These are phyloP conservation scores for Psix sp. DNA, from an alignment of 1,140 invertebrate species.

Conservation along the genomic window DNA sequence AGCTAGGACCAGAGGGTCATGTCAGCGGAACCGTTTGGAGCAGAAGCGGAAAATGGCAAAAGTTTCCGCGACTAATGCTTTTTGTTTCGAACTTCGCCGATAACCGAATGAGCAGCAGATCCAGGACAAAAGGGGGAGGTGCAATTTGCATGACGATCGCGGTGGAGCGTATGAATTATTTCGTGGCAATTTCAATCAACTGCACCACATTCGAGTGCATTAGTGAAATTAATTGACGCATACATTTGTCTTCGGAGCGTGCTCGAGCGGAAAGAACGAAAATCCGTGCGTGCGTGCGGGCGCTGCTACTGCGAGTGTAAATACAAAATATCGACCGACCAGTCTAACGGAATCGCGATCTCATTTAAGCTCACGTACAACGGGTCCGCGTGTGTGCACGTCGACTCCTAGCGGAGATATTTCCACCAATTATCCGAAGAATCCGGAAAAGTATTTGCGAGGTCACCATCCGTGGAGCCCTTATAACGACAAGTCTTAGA, in stretches of 20 bases:
- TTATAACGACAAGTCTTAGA: conserved; percentile 40
- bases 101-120: background rate
- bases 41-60: conserved; percentile 19
- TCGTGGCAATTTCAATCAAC: conserved; percentile 19
- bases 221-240: conserved; percentile 46
- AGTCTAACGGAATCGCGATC: conserved; percentile 17
- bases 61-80: conserved; percentile 14
- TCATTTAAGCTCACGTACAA: conserved; percentile 33
- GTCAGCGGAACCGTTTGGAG: background rate
- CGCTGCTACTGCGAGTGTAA: conserved; percentile 37
- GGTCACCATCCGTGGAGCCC: conserved; percentile 13
- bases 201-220: conserved; percentile 30
- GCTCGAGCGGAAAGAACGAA: conserved; percentile 12
- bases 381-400: conserved; percentile 11
- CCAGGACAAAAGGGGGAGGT: conserved; percentile 8
- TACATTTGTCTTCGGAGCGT: conserved; percentile 38
- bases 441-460: conserved; percentile 47
- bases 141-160: conserved; percentile 15
- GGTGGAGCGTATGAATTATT: conserved; percentile 22
- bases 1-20: background rate
- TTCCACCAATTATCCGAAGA: conserved; percentile 51
- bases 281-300: conserved; percentile 31
- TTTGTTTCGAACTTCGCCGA: background rate
- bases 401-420: too few species aligned
- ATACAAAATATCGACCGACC: conserved; percentile 50